phyloP scores from a whole-genome alignment of 2,113 vertebrate species.

The Nerophis lumbriciformis region DNA sequence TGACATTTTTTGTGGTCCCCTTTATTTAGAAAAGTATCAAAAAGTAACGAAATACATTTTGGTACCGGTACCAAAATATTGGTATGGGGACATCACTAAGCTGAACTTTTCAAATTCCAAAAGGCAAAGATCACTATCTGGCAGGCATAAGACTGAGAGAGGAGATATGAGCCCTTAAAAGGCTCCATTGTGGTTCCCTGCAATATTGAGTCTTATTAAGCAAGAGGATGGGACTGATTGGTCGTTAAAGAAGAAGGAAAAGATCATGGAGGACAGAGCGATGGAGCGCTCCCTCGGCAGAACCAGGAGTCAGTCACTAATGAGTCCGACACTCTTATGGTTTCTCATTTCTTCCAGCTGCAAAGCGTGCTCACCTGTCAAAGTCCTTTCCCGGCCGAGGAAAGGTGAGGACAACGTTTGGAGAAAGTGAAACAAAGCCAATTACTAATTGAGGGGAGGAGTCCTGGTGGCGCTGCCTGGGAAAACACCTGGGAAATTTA shows the following conservation, averaged over 20 bases:
- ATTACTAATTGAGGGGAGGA: slow-evolving; percentile 9
- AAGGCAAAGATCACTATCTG: slow-evolving; percentile 18
- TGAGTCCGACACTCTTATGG: neutral
- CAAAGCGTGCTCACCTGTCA: neutral
- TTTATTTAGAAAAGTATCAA: no score
- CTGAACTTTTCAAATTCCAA: no score
- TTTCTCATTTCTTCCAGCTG: neutral
- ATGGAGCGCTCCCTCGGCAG: slow-evolving; percentile 15
- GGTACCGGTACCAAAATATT: no score
- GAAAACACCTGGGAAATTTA: slow-evolving; percentile 52
- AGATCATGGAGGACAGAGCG: slow-evolving; percentile 27
- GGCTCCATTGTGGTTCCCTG: slow-evolving; percentile 33
- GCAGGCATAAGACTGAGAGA: slow-evolving; percentile 32
- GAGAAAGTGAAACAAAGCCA: slow-evolving; percentile 14
- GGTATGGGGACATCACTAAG: no score
- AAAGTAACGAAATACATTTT: no score
- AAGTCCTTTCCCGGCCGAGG: neutral
- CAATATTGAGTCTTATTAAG: slow-evolving; percentile 25
- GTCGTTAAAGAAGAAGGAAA: slow-evolving; percentile 31
- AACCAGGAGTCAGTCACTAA: slow-evolving; percentile 12
- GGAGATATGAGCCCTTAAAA: slow-evolving; percentile 31
- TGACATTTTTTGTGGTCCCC: no score
- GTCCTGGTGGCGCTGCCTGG: slow-evolving; percentile 23
- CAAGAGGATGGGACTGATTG: neutral
- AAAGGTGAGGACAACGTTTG: neutral